Conservation (phyloP, 1,140 invertebrate species). For the Pseudachorutes palmiensis region DNA sequence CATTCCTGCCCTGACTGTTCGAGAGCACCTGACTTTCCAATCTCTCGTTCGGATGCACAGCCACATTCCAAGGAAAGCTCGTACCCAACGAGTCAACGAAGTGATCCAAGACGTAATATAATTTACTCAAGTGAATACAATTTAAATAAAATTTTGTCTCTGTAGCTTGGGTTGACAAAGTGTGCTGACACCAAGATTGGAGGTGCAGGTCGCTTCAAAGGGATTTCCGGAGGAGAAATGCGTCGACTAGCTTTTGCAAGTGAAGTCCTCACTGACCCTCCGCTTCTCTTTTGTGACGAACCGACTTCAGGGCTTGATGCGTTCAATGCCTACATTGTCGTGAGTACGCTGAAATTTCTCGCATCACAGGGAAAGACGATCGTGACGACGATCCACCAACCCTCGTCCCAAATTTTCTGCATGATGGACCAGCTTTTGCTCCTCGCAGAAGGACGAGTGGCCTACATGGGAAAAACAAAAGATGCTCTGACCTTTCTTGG, state of each 20-base stretch:
- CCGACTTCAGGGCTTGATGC: slow-evolving; percentile 69
- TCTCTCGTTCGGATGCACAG: slow-evolving; percentile 87
- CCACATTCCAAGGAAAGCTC: slow-evolving; percentile 61
- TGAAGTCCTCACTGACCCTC: slow-evolving; percentile 87
- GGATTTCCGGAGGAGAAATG: slow-evolving; percentile 91
- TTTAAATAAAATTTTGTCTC: slow-evolving; percentile 8
- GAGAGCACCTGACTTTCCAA: slow-evolving; percentile 69
- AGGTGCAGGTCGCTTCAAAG: slow-evolving; percentile 72
- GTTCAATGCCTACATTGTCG: slow-evolving; percentile 82
- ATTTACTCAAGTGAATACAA: background rate
- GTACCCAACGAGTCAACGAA: slow-evolving; percentile 76
- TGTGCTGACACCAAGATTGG: slow-evolving; percentile 83
- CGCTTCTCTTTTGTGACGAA: slow-evolving; percentile 73
- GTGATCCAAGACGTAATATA: slow-evolving; percentile 70
- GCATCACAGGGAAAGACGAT: slow-evolving; percentile 82
- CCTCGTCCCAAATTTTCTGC: slow-evolving; percentile 83
- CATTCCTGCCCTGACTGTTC: slow-evolving; percentile 77
- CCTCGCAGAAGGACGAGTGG: slow-evolving; percentile 84
- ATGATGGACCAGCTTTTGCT: slow-evolving; percentile 85
- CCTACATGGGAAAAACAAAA: slow-evolving; percentile 68
- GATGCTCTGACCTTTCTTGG: slow-evolving; percentile 74
- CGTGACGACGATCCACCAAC: slow-evolving; percentile 91
- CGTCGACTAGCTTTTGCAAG: slow-evolving; percentile 92
- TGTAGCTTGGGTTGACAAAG: slow-evolving; percentile 69
- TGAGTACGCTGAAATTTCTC: slow-evolving; percentile 69